Base-by-base conservation (phyloP, 2,797 vertebrate genomes). In the Cossypha caffra region DNA sequence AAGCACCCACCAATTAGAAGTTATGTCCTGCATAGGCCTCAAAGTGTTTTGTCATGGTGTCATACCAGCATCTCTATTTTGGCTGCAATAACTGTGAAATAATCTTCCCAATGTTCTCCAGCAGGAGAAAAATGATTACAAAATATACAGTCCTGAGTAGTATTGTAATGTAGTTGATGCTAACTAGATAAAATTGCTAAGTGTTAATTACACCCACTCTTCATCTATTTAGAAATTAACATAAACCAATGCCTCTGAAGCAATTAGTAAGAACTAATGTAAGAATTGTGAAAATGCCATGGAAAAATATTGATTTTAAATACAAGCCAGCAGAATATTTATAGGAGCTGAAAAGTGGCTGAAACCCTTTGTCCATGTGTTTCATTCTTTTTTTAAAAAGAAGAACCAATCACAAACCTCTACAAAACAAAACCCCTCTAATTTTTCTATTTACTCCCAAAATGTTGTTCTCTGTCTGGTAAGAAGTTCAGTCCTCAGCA, bases 401-500 rank as follows among this genome's bases (percentile, higher is more conserved):
- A 42, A 52, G 11, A 33, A 13, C 4, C 21, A 69, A 52, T 45
- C 19, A 26, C 19, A 62, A 61, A 78, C 10, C 17, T 11, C 10
- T 38, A 10, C 13, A 31, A 54, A 72, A 54, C 16, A 55, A 75
- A 85, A 24, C 26, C 20, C 5, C 15, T 74, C 58, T 59, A 45
- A 28, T 75, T 81, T 83, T 89, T 83, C 48, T 45, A 40, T 78
- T 91, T 71, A 64, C 29, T 90, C 43, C 33, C 42, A 67, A 95
- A 92, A 95, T 26, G 16, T n/a, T 40, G 29, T 38, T 88, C 48
- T 93, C 48, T 47, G 45, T 72, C 77, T 89, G 78, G 71, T 90
- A 66, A 91, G 86, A 94, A 96, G 82, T 67, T 94, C 80, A 90
- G 71, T 92, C 79, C 94, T 95, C 73, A 94, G 91, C 90, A 90